Evolutionary conservation across 1,140 invertebrate genomes (phyloP).

Genomic region (Drosophila subobscura): DNA sequence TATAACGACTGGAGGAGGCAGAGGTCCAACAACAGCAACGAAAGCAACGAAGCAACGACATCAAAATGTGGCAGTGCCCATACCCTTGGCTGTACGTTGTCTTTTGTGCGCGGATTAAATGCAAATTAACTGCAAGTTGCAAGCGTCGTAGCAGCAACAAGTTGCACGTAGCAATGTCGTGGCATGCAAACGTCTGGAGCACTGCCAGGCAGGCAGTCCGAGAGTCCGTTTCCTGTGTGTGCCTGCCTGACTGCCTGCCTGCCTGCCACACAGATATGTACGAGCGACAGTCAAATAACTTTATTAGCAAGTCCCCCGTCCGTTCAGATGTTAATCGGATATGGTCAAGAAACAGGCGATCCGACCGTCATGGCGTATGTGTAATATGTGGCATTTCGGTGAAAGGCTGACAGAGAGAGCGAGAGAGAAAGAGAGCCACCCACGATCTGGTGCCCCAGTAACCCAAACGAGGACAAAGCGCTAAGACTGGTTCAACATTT

Average conservation of each 20-base stretch:
- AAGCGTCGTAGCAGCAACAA: conserved; percentile 58
- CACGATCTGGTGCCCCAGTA: conserved; percentile 77
- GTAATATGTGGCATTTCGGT: conserved; percentile 54
- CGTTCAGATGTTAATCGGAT: conserved; percentile 4
- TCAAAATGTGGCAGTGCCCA: conserved; percentile 36
- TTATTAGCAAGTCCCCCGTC: conserved; percentile 57
- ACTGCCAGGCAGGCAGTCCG: conserved; percentile 27
- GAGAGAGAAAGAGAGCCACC: conserved; percentile 38
- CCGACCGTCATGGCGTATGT: conserved; percentile 42
- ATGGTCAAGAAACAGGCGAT: conserved; percentile 34
- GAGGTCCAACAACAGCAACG: conserved; percentile 15
- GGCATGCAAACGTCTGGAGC: conserved; percentile 60
- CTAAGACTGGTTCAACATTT: conserved; percentile 25
- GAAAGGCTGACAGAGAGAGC: conserved; percentile 55
- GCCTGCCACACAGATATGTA: conserved; percentile 77
- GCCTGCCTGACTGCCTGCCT: conserved; percentile 35
- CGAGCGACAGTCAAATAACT: conserved; percentile 65
- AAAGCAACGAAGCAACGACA: conserved; percentile 28
- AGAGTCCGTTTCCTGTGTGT: conserved; percentile 25
- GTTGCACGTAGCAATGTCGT: conserved; percentile 71
- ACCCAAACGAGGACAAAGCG: conserved; percentile 58
- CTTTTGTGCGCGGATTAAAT: conserved; percentile 65
- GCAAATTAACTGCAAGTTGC: conserved; percentile 76
- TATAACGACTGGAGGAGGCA: conserved; percentile 36
- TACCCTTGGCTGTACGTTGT: conserved; percentile 5